Evolutionary conservation across 2,888 invertebrate species (phyloP), one percentile per base, ranked within the genome.

Genomic region (Leptopilina syphax): DNA sequence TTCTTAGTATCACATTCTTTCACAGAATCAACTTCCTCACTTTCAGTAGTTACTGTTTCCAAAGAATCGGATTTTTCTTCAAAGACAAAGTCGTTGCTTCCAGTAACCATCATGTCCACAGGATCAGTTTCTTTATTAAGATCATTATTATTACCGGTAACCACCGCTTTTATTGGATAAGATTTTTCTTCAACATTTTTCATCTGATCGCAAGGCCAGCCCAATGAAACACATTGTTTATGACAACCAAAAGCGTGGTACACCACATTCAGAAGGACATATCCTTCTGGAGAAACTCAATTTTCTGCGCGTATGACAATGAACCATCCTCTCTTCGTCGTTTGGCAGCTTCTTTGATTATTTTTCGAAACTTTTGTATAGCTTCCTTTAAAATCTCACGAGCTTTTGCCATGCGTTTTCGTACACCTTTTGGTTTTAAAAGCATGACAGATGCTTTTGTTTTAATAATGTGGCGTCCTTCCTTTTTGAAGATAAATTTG

Each of bases 381-480:
- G n/a, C 5, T 4, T 60, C n/a, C n/a, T 18, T 60, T 60, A 60
- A 60, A 8, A 60, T 13, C 3, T 60, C 60, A n/a, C 60, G 60
- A 60, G 18, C 60, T 60, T 60, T 60, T n/a, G 60, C n/a, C 60
- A 60, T 60, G 9, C 60, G 13, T 60, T 60, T 60, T 18, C 60
- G n/a, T n/a, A 60, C 1, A 1, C 6, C 6, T 60, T n/a, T 13
- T 18, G 6, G n/a, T 24, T 60, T 60, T n/a, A 18, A 3, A 18
- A 0, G n/a, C 18, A 12, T 18, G n/a, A 60, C 60, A 60, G 60
- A 60, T 18, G 60, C 7, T 60, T 60, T 60, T 8, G 60, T 18
- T 60, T 60, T n/a, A 60, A 60, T 60, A n/a, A 60, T 60, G 60
- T n/a, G 60, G 60, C 60, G n/a, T n/a, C n/a, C 60, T 7, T 60